Evolutionary conservation across 2,888 invertebrate species (phyloP), one percentile per base, ranked within the genome.

Genomic region (Ischnus inquisitorius): DNA sequence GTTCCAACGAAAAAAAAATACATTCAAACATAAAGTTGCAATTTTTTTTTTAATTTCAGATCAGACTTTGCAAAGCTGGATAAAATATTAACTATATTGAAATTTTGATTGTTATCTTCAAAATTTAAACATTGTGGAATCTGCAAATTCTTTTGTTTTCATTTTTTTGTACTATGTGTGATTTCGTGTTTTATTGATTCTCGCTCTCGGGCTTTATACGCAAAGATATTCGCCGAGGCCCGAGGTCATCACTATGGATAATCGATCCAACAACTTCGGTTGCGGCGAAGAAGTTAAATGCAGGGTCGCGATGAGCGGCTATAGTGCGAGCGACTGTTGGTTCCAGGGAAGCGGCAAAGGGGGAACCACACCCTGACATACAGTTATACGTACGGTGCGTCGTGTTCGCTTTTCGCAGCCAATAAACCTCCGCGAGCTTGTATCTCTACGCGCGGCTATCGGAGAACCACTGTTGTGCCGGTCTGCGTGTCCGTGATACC

Each of bases 171-270:
- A 4, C 1, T 34, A 5, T 68, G 3, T 5, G 48, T 8, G 16
- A 57, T 65, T 69, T 19, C 34, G 28, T 28, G 72, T 65, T 2
- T 46, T 54, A 48, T 16, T 1, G 48, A 57, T 28, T 19, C 2
- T 62, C 5, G 51, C 3, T 71, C 39, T 60, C 69, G 60, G 79
- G 57, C 4, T 79, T 83, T 65, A 41, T 60, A 39, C 62, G 54
- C 6, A 64, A 62, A 62, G 48, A 41, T 25, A 57, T 57, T 77
- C 54, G n/a, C 57, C 46, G 3, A 39, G 79, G 43, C 51, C 12
- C 64, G 81, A 78, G 81, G 81, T 81, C 84, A 81, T 84, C 69
- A 71, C 84, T 78, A 84, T 81, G 84, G 84, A 75, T 81, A 81
- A 84, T 84, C 84, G 84, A 84, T 81, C 69, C 48, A 84, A 81